Evolutionary conservation across 2,888 invertebrate species (phyloP), one percentile per base, ranked within the genome.

Genomic region (Melanchra persicariae): DNA sequence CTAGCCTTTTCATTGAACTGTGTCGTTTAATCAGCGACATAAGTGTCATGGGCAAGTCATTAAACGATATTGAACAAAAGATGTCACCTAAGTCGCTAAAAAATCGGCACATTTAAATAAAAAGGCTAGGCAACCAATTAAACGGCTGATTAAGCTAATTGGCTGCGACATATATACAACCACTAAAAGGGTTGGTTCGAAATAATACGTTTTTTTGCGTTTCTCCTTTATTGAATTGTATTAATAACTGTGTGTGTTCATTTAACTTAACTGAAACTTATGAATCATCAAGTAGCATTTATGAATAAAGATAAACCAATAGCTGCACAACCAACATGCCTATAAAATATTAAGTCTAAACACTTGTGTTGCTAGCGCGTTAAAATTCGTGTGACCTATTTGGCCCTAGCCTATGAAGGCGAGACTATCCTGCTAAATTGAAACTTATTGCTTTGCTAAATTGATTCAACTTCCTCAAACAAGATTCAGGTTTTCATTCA

Each of bases 241-340:
- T 26, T 47, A 12, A 26, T 40, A 30, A 40, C 5, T 22, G 57
- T 24, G 19, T 17, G 51, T 55, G 34, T 26, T 52, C 17, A 30
- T n/a, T n/a, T 45, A 49, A 68, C 8, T 69, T 43, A 49, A 51
- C 57, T 52, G 24, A 77, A 59, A 52, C 15, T 34, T 58, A 49
- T 73, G 73, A 77, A 58, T 77, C 73, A 73, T 77, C 47, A 58
- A 68, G 43, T 57, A 45, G 22, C 37, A 45, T 37, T 37, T 45
- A 37, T 37, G 8, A 34, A 57, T 37, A 67, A 30, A 24, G 30
- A 76, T 55, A 72, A 40, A 1, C 17, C 8, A 40, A 64, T 63
- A 22, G 15, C 37, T 47, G 26, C 51, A 63, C 19, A 47, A n/a
- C 1, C 17, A 43, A 19, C 15, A n/a, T 57, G 19, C 19, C 12